Conservation (phyloP, 2,888 invertebrate species). For the Apodemia hepburni region DNA sequence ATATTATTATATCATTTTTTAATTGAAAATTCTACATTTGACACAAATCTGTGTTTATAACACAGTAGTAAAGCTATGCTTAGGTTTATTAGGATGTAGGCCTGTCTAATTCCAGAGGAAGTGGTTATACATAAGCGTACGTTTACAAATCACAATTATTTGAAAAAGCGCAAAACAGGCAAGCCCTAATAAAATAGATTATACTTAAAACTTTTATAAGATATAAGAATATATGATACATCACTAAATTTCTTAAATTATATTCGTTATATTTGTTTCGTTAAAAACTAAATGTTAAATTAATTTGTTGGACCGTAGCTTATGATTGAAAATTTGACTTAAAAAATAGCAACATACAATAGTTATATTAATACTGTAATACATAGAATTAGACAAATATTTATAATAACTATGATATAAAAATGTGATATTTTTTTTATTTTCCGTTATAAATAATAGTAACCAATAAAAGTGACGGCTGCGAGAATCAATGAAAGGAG, state of each 20-base stretch:
- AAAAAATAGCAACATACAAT: too few species aligned
- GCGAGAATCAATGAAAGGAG: too few species aligned
- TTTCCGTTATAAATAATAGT: too few species aligned
- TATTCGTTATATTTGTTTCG: conserved; percentile 4
- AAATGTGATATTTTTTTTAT: too few species aligned
- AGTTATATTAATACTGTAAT: too few species aligned
- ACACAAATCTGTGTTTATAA: conserved; percentile 38
- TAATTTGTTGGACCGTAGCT: background rate
- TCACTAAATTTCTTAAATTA: background rate
- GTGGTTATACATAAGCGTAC: conserved; percentile 45
- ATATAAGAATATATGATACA: conserved; percentile 13
- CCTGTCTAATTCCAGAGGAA: conserved; percentile 27
- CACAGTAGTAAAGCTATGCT: conserved; percentile 46
- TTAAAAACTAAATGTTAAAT: background rate
- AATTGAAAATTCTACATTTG: conserved; percentile 38
- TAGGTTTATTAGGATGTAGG: conserved; percentile 32
- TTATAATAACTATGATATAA: too few species aligned
- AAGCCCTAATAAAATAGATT: conserved; percentile 12
- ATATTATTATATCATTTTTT: conserved; percentile 28
- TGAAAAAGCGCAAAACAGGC: conserved; percentile 22
- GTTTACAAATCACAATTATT: conserved; percentile 47
- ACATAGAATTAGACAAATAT: too few species aligned
- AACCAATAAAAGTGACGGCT: too few species aligned
- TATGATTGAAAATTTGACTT: too few species aligned
- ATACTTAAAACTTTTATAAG: conserved; percentile 20